These are phyloP conservation scores for Ceratina japonica DNA, from an alignment of 1,140 invertebrate species.

Conservation along the genomic window DNA sequence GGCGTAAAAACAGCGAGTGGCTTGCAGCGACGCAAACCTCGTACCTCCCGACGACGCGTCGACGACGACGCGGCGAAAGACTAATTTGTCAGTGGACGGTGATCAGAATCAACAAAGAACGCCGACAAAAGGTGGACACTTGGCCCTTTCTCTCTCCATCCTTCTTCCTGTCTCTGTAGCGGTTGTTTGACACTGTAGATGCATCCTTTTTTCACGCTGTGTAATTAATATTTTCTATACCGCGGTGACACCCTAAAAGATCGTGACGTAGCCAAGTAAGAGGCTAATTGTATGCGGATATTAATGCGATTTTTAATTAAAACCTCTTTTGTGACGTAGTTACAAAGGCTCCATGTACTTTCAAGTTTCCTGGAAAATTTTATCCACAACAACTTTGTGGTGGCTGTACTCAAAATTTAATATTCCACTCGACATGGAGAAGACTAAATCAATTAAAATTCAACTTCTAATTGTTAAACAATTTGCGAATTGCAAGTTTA, in stretches of 20 bases:
- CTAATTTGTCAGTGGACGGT: conserved; percentile 42
- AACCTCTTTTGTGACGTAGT: conserved; percentile 46
- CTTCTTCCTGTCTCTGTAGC: conserved; percentile 12
- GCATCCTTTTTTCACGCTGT: conserved; percentile 34
- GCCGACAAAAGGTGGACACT: conserved; percentile 20
- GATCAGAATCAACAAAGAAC: conserved; percentile 46
- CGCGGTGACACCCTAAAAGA: background rate
- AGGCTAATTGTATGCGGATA: conserved; percentile 66
- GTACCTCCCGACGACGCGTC: background rate
- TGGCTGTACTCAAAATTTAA: too few relatives aligned
- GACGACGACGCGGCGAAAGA: background rate
- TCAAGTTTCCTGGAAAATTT: conserved; percentile 44
- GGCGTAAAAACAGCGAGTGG: background rate
- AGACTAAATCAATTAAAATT: too few relatives aligned
- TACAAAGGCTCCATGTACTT: conserved; percentile 24
- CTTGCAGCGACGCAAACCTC: background rate
- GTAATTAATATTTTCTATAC: conserved; percentile 60
- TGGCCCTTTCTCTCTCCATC: conserved; percentile 5
- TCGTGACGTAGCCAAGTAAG: conserved; percentile 22
- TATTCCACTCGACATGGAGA: too few relatives aligned
- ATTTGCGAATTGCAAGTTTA: too few relatives aligned
- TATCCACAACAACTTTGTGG: background rate
- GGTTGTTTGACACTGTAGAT: conserved; percentile 28
- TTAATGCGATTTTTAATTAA: conserved; percentile 73
- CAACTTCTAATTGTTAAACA: too few relatives aligned